These are phyloP conservation scores for Himalopsyche tibetana DNA, from an alignment of 2,888 invertebrate genomes.

Conservation along the genomic window DNA sequence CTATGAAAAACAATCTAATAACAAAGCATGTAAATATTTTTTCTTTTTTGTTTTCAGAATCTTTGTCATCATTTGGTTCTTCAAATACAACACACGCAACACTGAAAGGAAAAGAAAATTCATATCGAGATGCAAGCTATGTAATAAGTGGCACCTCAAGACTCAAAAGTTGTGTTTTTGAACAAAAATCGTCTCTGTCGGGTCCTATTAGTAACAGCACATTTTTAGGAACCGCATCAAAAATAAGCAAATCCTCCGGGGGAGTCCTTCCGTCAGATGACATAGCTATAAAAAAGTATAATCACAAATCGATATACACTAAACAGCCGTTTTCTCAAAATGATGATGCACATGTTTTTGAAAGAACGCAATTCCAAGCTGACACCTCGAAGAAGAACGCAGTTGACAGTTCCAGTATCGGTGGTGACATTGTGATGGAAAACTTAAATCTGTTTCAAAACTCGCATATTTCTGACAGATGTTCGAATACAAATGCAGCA, in stretches of 20 bases:
- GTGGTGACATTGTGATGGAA: not conserved
- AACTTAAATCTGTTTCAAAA: not conserved
- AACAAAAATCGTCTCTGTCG: not conserved
- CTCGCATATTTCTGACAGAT: not conserved
- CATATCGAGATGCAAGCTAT: not conserved
- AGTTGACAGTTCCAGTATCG: not conserved
- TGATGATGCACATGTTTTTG: not conserved
- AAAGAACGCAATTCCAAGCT: not conserved
- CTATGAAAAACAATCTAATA: too few relatives aligned
- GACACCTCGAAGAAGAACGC: not conserved
- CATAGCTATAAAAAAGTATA: not conserved
- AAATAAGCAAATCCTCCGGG: not conserved
- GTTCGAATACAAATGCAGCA: too few relatives aligned
- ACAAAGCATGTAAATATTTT: too few relatives aligned
- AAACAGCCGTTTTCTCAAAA: not conserved
- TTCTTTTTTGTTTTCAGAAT: not conserved
- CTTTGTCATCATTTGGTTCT: not conserved
- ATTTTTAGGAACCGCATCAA: not conserved
- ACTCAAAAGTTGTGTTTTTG: not conserved
- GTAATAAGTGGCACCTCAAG: not conserved
- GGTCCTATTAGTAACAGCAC: slow-evolving; percentile 9
- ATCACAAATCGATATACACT: not conserved
- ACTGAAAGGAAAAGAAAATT: slow-evolving; percentile 19
- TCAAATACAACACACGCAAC: not conserved
- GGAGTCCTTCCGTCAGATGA: not conserved